Base-by-base conservation (phyloP, 2,888 invertebrate genomes). In the Helleia helle region DNA sequence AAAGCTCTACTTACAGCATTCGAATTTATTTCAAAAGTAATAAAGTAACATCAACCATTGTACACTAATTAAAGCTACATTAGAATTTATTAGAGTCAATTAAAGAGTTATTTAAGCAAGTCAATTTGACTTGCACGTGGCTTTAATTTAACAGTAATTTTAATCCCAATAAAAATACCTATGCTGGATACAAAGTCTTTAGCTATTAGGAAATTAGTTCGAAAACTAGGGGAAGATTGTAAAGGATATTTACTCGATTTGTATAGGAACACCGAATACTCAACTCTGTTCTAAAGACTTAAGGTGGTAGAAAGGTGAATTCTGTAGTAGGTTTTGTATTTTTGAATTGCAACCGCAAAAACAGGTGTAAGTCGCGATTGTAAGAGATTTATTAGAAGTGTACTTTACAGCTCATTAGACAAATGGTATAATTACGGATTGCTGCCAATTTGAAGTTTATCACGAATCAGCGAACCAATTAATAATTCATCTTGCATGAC, bases 141-240 rank as follows among this genome's bases (percentile, higher is more conserved):
- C n/a, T n/a, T n/a, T n/a, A n/a, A n/a, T n/a, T n/a, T n/a, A n/a
- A n/a, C n/a, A n/a, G n/a, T n/a, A n/a, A 22, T 22, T 31, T 18
- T 31, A 31, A 31, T 31, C 11, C 31, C 15, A 9, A 17, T 31
- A 11, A 31, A 15, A 31, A 31, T 17, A 9, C 17, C 31, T 17
- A 17, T 7, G 17, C n/a, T n/a, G n/a, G n/a, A 29, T 29, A 18
- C 31, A 31, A 50, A 50, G 50, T 51, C 60, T 63, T 59, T 44
- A 53, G 55, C 70, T 71, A 72, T 73, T 74, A 74, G 68, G 52
- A 65, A 71, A 75, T 76, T 75, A 72, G 65, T 72, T 71, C 55
- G 51, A 58, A 26, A 54, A 56, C 47, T 63, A 59, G 47, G 47
- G 56, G 56, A 31, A 11, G n/a, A 7, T 18, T 31, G 31, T 18